These are phyloP conservation scores for Equus przewalskii DNA, from an alignment of 2,113 vertebrate species.

Conservation along the genomic window DNA sequence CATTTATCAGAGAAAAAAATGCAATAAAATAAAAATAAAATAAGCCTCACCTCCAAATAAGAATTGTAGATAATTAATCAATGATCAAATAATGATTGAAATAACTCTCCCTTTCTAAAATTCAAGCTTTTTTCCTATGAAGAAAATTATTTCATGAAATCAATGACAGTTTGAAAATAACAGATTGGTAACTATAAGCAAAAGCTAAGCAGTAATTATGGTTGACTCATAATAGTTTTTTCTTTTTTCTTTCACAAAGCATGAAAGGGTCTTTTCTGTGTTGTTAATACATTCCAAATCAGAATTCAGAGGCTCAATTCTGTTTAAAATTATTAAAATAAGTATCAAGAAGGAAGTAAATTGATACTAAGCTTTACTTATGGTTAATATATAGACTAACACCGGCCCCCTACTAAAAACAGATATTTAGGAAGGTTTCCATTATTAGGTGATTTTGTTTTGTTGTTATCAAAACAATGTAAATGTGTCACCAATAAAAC, in stretches of 20 bases:
- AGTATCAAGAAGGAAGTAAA: slow-evolving; percentile 21
- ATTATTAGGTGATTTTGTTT: slow-evolving; percentile 1
- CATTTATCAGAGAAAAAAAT: slow-evolving; percentile 50
- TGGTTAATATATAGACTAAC: background rate
- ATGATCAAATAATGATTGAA: slow-evolving; percentile 38
- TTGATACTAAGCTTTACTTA: slow-evolving; percentile 41
- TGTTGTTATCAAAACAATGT: slow-evolving; percentile 8
- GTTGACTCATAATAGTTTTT: background rate
- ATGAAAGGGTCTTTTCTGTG: background rate
- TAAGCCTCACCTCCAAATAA: background rate
- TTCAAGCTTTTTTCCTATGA: background rate
- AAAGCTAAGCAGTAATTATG: slow-evolving; percentile 37
- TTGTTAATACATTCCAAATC: slow-evolving; percentile 26
- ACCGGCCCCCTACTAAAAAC: background rate
- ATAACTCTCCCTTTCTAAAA: slow-evolving; percentile 30
- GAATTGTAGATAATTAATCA: background rate
- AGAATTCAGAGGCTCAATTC: slow-evolving; percentile 44
- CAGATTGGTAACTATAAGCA: background rate
- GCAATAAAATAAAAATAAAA: background rate
- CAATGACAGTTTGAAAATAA: slow-evolving; percentile 51
- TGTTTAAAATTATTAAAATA: slow-evolving; percentile 45
- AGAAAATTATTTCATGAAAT: slow-evolving; percentile 45
- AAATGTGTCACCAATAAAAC: slow-evolving; percentile 36
- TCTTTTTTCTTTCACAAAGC: background rate
- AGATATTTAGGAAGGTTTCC: slow-evolving; percentile 21